phyloP scores from a whole-genome alignment of 2,888 invertebrate genomes.

The Chymomyza procnemis region DNA sequence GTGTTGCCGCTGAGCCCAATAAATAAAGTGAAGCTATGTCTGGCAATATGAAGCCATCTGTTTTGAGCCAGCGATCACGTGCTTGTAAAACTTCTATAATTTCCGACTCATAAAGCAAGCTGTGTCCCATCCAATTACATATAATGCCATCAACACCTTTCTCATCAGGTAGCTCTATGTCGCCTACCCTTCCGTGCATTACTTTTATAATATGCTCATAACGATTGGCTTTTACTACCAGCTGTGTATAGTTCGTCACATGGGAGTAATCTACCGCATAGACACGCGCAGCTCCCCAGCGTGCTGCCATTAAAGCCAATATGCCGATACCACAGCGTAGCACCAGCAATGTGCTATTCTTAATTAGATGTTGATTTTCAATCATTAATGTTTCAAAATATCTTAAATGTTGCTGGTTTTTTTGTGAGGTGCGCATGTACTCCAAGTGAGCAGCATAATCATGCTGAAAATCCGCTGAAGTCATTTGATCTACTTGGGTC shows the following conservation, averaged over 20 bases:
- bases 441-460: conserved; percentile 65
- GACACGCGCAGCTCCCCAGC: conserved; percentile 63
- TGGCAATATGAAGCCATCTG: conserved; percentile 94
- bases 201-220: conserved; percentile 56
- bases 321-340: conserved; percentile 67
- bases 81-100: conserved; percentile 96
- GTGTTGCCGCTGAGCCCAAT: conserved; percentile 92
- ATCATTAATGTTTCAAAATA: conserved; percentile 57
- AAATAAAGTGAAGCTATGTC: conserved; percentile 94
- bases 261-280: conserved; percentile 71
- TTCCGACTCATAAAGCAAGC: conserved; percentile 98
- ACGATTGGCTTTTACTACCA: conserved; percentile 60
- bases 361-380: conserved; percentile 69
- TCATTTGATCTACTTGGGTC: conserved; percentile 59
- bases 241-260: conserved; percentile 60
- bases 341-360: conserved; percentile 59
- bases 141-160: conserved; percentile 89
- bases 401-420: conserved; percentile 52
- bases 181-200: conserved; percentile 60
- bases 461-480: conserved; percentile 67
- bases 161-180: conserved; percentile 50
- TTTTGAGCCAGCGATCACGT: conserved; percentile 96
- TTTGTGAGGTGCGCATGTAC: conserved; percentile 40
- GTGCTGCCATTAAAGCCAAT: conserved; percentile 69
- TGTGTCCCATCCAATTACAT: conserved; percentile 86